Evolutionary conservation across 2,797 vertebrate species (phyloP), one percentile per base, ranked within the genome.

Genomic region (Neomorphus geoffroyi): DNA sequence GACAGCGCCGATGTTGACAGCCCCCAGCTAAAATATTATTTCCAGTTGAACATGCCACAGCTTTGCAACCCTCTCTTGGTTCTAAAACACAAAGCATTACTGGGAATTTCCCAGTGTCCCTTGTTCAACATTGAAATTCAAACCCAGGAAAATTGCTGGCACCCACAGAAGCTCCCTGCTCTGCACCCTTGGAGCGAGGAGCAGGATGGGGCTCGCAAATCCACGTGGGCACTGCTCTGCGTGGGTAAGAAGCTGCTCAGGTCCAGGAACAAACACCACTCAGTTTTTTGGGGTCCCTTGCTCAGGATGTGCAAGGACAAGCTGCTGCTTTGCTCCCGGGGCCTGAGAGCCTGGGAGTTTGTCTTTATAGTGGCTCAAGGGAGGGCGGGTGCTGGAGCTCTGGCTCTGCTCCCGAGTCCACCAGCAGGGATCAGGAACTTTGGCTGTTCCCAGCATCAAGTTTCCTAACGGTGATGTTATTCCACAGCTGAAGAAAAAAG

Each of bases 291-390:
- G 14, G 89, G 67, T 5, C 23, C 45, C 35, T 28, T 16, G 11
- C 3, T 3, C 1, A 1, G 18, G 39, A n/a, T 23, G 26, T 1
- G 4, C 2, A 19, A 24, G 1, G 2, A 67, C 28, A 10, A 4
- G 1, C 58, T 19, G 16, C 62, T 54, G 8, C 73, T 66, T 16
- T 0, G 0, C 32, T 43, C 35, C 32, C 19, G 0, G 0, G 11
- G 23, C 56, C 46, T 24, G 27, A 32, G 18, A 14, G 46, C 46
- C 2, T 1, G 8, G 18, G 45, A 23, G 17, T n/a, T 43, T 28
- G 43, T 7, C 23, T 54, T 3, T 26, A 0, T 10, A 35, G 19
- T 33, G 80, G 82, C 69, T 5, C 6, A 22, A 67, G 58, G 46
- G 6, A 79, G 60, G 65, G 73, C 56, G 32, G 80, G 64, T 45